phyloP scores from a whole-genome alignment of 2,888 invertebrate genomes.

The Colletes collaris region DNA sequence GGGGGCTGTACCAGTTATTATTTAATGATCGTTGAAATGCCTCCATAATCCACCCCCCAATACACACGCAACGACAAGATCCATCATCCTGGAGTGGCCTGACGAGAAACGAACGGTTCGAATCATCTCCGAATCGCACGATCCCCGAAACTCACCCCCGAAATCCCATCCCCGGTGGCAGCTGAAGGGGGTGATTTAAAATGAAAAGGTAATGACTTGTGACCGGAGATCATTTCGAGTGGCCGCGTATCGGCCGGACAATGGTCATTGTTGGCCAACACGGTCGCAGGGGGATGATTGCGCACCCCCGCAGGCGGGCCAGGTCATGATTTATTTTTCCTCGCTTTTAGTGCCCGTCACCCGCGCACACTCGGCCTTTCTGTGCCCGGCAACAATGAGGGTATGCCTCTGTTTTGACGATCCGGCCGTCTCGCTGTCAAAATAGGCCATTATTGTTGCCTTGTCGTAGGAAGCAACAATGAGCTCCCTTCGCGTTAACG shows the following conservation, averaged over 20 bases:
- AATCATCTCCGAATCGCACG: neutral
- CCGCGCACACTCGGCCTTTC: conserved; percentile 38
- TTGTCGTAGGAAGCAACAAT: conserved; percentile 41
- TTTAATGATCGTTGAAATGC: no score
- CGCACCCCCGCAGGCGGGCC: conserved; percentile 36
- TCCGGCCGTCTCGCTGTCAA: conserved; percentile 38
- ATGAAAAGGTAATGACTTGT: conserved; percentile 82
- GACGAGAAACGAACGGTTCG: neutral
- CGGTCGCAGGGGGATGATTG: conserved; percentile 76
- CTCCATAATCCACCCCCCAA: no score
- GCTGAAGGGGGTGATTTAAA: conserved; percentile 73
- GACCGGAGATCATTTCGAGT: conserved; percentile 81
- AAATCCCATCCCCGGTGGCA: conserved; percentile 15
- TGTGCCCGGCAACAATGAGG: conserved; percentile 43
- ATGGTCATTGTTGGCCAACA: conserved; percentile 81
- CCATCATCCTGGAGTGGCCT: neutral
- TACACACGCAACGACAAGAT: neutral
- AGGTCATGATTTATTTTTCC: conserved; percentile 68
- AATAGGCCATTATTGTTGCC: conserved; percentile 54
- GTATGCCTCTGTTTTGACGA: conserved; percentile 53
- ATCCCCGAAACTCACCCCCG: conserved; percentile 9
- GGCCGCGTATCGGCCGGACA: conserved; percentile 74
- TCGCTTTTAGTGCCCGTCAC: conserved; percentile 51
- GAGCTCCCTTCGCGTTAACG: conserved; percentile 29
- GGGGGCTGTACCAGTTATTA: no score